Conservation (phyloP, 2,797 vertebrate genomes). For the Cercopithecus neglectus region DNA sequence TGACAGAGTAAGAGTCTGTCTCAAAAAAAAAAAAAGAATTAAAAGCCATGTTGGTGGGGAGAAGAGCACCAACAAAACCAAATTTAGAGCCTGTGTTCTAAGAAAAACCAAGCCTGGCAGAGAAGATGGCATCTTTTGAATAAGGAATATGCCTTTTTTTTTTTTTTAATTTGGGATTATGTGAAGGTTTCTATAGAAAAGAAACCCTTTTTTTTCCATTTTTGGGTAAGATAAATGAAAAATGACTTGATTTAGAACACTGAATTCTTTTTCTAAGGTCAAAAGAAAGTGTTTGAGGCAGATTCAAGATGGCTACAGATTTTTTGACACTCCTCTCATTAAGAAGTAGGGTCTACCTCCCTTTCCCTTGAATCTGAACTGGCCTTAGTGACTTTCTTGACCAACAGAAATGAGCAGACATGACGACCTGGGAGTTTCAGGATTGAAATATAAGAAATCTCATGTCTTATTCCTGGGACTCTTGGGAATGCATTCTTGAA, state of each 20-base stretch:
- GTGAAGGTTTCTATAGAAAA: neutral
- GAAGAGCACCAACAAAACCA: neutral
- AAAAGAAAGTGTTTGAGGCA: conserved; percentile 9
- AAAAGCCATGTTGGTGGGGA: neutral
- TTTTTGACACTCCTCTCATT: neutral
- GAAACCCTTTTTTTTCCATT: neutral
- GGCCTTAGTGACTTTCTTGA: neutral
- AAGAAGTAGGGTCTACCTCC: neutral
- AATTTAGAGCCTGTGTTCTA: conserved; percentile 22
- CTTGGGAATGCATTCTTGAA: neutral
- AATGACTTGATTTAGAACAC: conserved; percentile 15
- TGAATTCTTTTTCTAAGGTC: neutral
- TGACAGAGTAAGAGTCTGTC: too few relatives aligned
- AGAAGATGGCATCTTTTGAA: neutral
- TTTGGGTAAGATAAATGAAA: conserved; percentile 24
- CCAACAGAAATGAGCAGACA: neutral
- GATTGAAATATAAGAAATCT: neutral
- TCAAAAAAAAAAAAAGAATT: neutral
- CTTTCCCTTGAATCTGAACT: neutral
- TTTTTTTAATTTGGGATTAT: neutral
- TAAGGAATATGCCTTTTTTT: neutral
- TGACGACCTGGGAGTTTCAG: neutral
- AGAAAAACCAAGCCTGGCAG: neutral
- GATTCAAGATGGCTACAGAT: neutral
- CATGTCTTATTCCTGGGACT: neutral